These are phyloP conservation scores for Caenorhabditis sp. DNA, from an alignment of 2,888 invertebrate genomes.

Conservation along the genomic window DNA sequence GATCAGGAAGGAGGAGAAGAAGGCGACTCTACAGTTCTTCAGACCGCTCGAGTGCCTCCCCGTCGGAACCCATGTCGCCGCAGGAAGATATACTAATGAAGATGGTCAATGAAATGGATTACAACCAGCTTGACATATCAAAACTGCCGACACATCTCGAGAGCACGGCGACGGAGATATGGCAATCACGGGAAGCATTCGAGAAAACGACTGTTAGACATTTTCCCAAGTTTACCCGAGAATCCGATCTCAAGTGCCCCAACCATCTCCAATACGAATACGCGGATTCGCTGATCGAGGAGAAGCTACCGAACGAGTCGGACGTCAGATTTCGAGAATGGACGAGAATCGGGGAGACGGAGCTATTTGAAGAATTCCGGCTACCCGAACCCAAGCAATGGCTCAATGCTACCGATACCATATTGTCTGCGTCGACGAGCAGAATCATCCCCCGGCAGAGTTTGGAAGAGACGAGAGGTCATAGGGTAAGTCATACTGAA, in stretches of 20 bases:
- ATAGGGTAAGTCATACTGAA: constrained; percentile 13
- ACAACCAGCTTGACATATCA: too few relatives aligned
- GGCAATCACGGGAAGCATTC: not conserved
- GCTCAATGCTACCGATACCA: not conserved
- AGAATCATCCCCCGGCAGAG: constrained; percentile 22
- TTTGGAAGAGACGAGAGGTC: constrained; percentile 21
- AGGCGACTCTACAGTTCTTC: too few relatives aligned
- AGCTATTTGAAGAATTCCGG: constrained; percentile 10
- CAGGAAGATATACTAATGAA: too few relatives aligned
- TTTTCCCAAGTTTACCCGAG: constrained; percentile 14
- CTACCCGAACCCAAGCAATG: not conserved
- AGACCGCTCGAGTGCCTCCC: too few relatives aligned
- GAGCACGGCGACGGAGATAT: not conserved
- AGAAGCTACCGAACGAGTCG: not conserved
- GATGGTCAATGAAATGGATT: too few relatives aligned
- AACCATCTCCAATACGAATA: not conserved
- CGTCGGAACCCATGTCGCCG: too few relatives aligned
- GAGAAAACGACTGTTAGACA: constrained; percentile 39
- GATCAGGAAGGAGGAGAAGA: too few relatives aligned
- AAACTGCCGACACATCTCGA: too few relatives aligned
- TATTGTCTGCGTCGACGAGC: not conserved
- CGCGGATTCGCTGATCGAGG: not conserved
- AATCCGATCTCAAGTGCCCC: not conserved
- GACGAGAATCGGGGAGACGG: constrained; percentile 4
- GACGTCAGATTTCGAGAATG: constrained; percentile 18